Evolutionary conservation across 2,888 invertebrate genomes (phyloP), one percentile per base, ranked within the genome.

Genomic region (Deilephila elpenor): DNA sequence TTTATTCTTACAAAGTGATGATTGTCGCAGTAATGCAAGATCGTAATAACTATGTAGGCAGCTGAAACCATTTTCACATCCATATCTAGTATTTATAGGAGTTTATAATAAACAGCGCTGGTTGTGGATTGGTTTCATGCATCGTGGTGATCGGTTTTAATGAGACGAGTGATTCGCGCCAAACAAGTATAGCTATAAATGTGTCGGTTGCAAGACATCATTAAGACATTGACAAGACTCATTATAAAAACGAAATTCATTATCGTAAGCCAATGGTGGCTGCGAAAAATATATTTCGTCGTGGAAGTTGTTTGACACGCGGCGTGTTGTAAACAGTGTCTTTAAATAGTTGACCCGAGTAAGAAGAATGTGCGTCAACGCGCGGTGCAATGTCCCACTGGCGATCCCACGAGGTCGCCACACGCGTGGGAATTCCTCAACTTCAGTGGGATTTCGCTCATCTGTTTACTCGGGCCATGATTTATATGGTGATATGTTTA

Each of bases 341-440:
- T 44, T 8, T 67, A 67, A 67, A 67, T 51, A 64, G 64, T 44
- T 64, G 64, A 37, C 20, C 19, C 37, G 64, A n/a, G 64, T 8
- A 5, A 29, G 20, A n/a, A 25, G 60, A 4, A 29, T 29, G 25
- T 29, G 60, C 29, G 25, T 29, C 25, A 5, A 25, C 25, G 25
- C 14, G 60, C 64, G 20, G 64, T 64, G 64, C 64, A 64, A 64
- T n/a, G 64, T 37, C 64, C 20, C 64, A 44, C 11, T 20, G 8
- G 6, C 25, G 61, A 61, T 19, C 19, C n/a, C 56, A 56, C 56
- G 56, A 56, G 56, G 56, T 19, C 56, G 56, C 44, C 44, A 19
- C 5, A 19, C 7, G n/a, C 19, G n/a, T 17, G 56, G 17, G 56
- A 56, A 56, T 56, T 56, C 19, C 7, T 56, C 56, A 19, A 19